Base-by-base conservation (phyloP, 2,797 vertebrate genomes). In the Mycteria americana region DNA sequence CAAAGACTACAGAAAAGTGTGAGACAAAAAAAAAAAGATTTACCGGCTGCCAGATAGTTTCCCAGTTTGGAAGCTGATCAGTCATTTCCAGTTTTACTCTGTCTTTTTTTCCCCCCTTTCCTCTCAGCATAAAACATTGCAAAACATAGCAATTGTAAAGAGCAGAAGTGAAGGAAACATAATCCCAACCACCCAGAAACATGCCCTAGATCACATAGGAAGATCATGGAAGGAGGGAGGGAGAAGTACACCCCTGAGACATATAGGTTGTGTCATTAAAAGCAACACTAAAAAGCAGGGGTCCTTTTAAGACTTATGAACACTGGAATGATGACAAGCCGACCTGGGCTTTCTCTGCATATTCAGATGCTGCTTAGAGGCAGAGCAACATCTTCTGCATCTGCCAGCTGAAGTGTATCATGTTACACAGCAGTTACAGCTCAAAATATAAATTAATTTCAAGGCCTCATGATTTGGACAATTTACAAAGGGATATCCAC, bases 361-460 rank as follows among this genome's bases (percentile, higher is more conserved):
- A n/a, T 57, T 87, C 39, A 60, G 54, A 75, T 45, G 6, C 7
- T 67, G 19, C 21, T 78, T 83, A 82, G 51, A 77, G 15, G 41
- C n/a, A 87, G 22, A 77, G 14, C 56, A 92, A n/a, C 50, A 85
- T 65, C 77, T 93, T 84, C 92, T 64, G 67, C 67, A 81, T 94
- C 79, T 94, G 70, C 45, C 60, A 89, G 74, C 70, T 90, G 76
- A 95, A 93, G n/a, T 80, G n/a, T 85, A 60, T 89, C 76, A 54
- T 13, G 57, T 73, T 68, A 86, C 84, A 83, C 56, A 63, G 79
- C 63, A 79, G 57, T 54, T 65, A 73, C 54, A 89, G 77, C 28
- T 59, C 69, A 91, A 94, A 93, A 89, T 85, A 88, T 46, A 88
- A 92, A 91, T 91, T 83, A 67, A 93, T 94, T 95, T 94, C 87